A percentile compares a stretch with the other conserved stretches of the same genome.
phyloP scores from a whole-genome alignment of 1,140 invertebrate genomes.

The Solen grandis region DNA sequence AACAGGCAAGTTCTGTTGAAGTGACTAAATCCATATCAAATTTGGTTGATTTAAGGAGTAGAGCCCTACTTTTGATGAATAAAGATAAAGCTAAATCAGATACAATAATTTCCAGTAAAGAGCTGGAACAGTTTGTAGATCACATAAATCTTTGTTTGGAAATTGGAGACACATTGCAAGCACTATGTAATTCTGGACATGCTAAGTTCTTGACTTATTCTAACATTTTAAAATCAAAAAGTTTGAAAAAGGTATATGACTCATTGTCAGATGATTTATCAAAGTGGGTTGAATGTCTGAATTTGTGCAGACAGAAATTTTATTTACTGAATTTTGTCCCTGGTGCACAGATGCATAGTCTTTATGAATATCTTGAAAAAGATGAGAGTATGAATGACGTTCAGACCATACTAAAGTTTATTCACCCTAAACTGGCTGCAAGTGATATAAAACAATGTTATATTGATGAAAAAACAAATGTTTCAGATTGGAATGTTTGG shows the following conservation, averaged over 20 bases:
- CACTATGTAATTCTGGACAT: slow-evolving; percentile 59
- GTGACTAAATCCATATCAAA: slow-evolving; percentile 6
- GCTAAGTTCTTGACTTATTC: slow-evolving; percentile 25
- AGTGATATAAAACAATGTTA: neutral
- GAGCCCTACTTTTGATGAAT: slow-evolving; percentile 63
- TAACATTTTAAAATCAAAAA: slow-evolving; percentile 14
- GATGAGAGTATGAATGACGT: slow-evolving; percentile 2
- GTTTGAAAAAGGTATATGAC: slow-evolving; percentile 1
- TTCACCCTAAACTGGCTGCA: slow-evolving; percentile 27
- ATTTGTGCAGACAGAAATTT: slow-evolving; percentile 21
- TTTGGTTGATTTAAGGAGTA: slow-evolving; percentile 64
- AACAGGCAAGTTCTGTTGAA: slow-evolving; percentile 51
- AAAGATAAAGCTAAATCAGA: slow-evolving; percentile 44
- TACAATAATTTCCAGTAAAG: neutral
- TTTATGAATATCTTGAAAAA: slow-evolving; percentile 49
- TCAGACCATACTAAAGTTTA: slow-evolving; percentile 35
- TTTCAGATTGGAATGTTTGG: neutral
- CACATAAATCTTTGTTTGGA: slow-evolving; percentile 53
- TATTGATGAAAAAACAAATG: neutral
- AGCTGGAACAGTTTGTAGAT: slow-evolving; percentile 56
- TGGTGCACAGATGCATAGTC: slow-evolving; percentile 53
- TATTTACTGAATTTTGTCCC: slow-evolving; percentile 64
- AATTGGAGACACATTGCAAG: slow-evolving; percentile 35
- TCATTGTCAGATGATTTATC: slow-evolving; percentile 16
- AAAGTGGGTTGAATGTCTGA: slow-evolving; percentile 44